A percentile compares a stretch with the other conserved stretches of the same genome.
Conservation (phyloP, 1,140 invertebrate species). For the Chironomus striatipennis region DNA sequence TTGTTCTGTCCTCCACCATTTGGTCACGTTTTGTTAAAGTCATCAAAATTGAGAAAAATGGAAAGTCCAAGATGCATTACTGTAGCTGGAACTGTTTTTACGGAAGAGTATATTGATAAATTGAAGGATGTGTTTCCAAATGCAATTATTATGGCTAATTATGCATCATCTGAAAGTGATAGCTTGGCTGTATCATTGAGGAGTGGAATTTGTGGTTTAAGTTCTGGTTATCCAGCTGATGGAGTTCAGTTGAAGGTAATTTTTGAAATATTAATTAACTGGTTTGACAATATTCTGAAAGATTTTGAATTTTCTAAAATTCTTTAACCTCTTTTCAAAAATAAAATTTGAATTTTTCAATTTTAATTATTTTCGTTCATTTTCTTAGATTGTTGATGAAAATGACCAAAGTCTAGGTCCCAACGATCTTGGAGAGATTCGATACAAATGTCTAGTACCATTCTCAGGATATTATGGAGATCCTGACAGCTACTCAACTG, state of each 20-base stretch:
- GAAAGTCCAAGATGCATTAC: slow-evolving; percentile 16
- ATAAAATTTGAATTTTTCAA: too few species aligned
- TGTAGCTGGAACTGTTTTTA: background rate
- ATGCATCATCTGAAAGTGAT: slow-evolving; percentile 23
- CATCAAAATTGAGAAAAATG: slow-evolving; percentile 30
- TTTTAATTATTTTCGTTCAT: too few species aligned
- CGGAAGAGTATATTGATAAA: background rate
- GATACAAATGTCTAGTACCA: slow-evolving; percentile 42
- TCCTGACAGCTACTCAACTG: slow-evolving; percentile 46
- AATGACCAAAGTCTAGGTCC: slow-evolving; percentile 43
- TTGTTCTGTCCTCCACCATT: slow-evolving; percentile 34
- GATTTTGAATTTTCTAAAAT: too few species aligned
- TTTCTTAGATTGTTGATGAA: slow-evolving; percentile 33
- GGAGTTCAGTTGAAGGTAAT: slow-evolving; percentile 29
- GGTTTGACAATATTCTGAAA: too few species aligned
- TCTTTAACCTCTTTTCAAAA: too few species aligned
- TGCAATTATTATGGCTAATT: background rate
- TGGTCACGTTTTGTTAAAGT: slow-evolving; percentile 31
- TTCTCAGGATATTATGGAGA: slow-evolving; percentile 49
- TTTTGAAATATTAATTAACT: too few species aligned
- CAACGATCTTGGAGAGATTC: slow-evolving; percentile 48
- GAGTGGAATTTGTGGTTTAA: background rate
- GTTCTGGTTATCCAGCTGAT: slow-evolving; percentile 26
- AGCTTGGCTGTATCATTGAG: background rate
- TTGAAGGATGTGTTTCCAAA: slow-evolving; percentile 18